Evolutionary conservation across 2,888 invertebrate species (phyloP).

Genomic region (Ophion obscuratus): DNA sequence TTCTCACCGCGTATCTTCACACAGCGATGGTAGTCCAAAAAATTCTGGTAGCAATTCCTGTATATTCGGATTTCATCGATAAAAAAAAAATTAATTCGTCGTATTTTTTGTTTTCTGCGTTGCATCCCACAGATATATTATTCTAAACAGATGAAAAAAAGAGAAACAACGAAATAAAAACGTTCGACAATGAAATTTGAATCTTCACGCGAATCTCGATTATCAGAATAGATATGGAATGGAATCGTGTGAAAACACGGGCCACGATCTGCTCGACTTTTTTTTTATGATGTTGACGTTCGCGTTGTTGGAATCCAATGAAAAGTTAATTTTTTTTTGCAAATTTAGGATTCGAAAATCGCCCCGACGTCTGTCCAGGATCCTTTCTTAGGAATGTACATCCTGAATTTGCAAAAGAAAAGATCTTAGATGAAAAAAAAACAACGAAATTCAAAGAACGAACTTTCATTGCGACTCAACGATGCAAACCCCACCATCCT

Average conservation of each 20-base stretch:
- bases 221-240: not conserved
- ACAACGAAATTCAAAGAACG: not conserved
- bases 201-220: not conserved
- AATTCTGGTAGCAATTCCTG: slow-evolving; percentile 97
- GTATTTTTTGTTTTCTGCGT: not conserved
- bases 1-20: slow-evolving; percentile 94
- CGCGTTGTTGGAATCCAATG: not conserved
- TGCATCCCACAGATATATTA: not conserved
- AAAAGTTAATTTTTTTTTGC: not conserved
- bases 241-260: not conserved
- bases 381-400: not conserved
- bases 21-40: slow-evolving; percentile 96
- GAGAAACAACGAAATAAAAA: not conserved
- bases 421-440: not conserved
- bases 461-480: not conserved
- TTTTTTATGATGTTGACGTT: not conserved
- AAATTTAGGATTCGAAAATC: too few relatives aligned
- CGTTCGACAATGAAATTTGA: not conserved
- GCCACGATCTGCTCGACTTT: not conserved
- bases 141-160: not conserved
- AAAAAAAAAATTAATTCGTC: not conserved
- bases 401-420: not conserved
- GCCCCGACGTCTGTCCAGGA: not conserved
- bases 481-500: not conserved
- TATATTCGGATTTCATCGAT: slow-evolving; percentile 68